phyloP scores from a whole-genome alignment of 2,113 vertebrate species.

The Paradoxurus hermaphroditus region DNA sequence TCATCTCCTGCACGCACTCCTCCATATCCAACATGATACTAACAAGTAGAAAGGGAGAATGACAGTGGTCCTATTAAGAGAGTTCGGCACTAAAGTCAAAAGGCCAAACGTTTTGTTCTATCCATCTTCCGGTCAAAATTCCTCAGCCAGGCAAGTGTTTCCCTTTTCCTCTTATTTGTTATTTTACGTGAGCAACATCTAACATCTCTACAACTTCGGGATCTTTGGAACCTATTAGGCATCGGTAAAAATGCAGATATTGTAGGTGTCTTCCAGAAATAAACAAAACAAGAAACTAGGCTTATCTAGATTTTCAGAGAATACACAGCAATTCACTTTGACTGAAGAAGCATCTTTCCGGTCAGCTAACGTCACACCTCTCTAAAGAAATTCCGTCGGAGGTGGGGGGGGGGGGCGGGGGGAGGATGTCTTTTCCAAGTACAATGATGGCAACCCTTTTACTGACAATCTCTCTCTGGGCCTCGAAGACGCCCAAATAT shows the following conservation, averaged over 20 bases:
- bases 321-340: not conserved
- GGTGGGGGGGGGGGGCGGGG: too few species aligned
- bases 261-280: not conserved
- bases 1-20: not conserved
- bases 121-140: not conserved
- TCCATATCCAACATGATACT: not conserved
- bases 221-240: not conserved
- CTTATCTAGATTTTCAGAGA: not conserved
- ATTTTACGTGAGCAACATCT: not conserved
- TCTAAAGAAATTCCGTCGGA: not conserved
- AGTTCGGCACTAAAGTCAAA: not conserved
- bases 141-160: not conserved
- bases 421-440: slow-evolving; percentile 8
- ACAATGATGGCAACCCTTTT: not conserved
- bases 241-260: not conserved
- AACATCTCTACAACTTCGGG: not conserved
- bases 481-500: not conserved
- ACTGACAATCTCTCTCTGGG: not conserved
- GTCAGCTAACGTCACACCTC: not conserved
- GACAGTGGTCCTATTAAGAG: not conserved
- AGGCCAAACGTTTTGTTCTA: not conserved
- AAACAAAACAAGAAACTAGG: not conserved
- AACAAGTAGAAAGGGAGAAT: not conserved
- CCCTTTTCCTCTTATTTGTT: not conserved
- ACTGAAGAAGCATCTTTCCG: not conserved